Conservation (phyloP, 2,113 vertebrate genomes). For the Bufo bufo region DNA sequence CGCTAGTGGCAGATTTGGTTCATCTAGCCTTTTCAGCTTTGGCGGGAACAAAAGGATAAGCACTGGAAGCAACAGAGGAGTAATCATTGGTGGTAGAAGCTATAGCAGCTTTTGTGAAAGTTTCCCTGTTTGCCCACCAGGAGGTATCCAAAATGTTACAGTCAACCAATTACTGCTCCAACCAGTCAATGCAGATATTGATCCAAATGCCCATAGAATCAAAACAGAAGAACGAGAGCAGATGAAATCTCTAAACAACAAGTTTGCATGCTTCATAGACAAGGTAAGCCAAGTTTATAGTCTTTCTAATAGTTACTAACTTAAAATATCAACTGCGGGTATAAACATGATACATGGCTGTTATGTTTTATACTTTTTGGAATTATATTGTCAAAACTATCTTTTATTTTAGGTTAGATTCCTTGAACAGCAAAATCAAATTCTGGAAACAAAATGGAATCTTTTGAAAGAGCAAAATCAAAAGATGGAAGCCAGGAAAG, state of each 20-base stretch:
- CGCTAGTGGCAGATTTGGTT: constrained; percentile 55
- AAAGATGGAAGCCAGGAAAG: constrained; percentile 30
- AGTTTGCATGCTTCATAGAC: constrained; percentile 67
- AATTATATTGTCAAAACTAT: neutral
- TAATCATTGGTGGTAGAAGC: neutral
- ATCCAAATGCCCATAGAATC: constrained; percentile 65
- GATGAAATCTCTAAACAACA: constrained; percentile 64
- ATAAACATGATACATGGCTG: neutral
- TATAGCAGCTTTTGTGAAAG: neutral
- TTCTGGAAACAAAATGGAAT: constrained; percentile 74
- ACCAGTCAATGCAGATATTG: constrained; percentile 67
- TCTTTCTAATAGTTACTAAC: neutral
- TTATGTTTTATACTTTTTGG: neutral
- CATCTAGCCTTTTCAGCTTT: constrained; percentile 51
- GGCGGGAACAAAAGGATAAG: constrained; percentile 8
- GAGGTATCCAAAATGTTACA: constrained; percentile 57
- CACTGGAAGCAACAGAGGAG: constrained; percentile 37
- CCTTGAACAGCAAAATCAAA: constrained; percentile 77
- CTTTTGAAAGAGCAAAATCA: constrained; percentile 73
- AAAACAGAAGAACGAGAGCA: constrained; percentile 65
- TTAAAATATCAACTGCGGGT: neutral
- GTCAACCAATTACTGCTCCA: constrained; percentile 62
- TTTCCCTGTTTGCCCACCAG: constrained; percentile 12
- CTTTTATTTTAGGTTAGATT: constrained; percentile 69
- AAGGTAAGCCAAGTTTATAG: constrained; percentile 61